Evolutionary conservation across 2,797 vertebrate species (phyloP), one percentile per base, ranked within the genome.

Genomic region (Ciconia nigra): DNA sequence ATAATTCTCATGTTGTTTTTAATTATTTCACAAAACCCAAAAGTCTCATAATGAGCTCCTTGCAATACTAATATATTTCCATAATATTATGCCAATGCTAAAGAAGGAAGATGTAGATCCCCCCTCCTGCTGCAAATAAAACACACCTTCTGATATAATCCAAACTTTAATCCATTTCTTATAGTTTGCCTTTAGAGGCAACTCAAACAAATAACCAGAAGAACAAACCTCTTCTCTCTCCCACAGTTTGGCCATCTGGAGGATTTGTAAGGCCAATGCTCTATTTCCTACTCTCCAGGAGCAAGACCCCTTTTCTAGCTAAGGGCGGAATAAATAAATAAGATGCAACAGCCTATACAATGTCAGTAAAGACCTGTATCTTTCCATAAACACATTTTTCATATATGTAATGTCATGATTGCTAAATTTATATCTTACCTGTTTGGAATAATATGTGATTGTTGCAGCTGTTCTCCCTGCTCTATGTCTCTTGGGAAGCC

Each of bases 401-500:
- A 14, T 3, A 1, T 2, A 20, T 5, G 1, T 35, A 51, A 11
- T 0, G 4, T 8, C 0, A 1, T 5, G 62, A 29, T 41, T 55
- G 63, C 44, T 71, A 74, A 59, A 25, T 55, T 28, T 31, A 5
- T 47, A 2, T 21, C 90, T 94, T 80, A 99, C 99, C 99, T 99
- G 98, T 99, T 99, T 82, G 99, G 99, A 37, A 74, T 82, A 66
- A 98, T 94, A 66, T 96, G 98, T 8, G 95, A 63, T 42, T 90
- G 94, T 15, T 96, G 91, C 93, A 99, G 98, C 81, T 96, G 69
- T 41, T 74, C 57, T 5, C 98, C 99, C 96, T 99, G 99, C 69
- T 98, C 97, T 54, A 95, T 18, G 72, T 99, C 97, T 11, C 82
- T 88, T 3, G 99, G 99, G 97, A 99, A 99, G 55, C 98, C 99